phyloP scores from a whole-genome alignment of 1,140 invertebrate species.

The Euura lappo region DNA sequence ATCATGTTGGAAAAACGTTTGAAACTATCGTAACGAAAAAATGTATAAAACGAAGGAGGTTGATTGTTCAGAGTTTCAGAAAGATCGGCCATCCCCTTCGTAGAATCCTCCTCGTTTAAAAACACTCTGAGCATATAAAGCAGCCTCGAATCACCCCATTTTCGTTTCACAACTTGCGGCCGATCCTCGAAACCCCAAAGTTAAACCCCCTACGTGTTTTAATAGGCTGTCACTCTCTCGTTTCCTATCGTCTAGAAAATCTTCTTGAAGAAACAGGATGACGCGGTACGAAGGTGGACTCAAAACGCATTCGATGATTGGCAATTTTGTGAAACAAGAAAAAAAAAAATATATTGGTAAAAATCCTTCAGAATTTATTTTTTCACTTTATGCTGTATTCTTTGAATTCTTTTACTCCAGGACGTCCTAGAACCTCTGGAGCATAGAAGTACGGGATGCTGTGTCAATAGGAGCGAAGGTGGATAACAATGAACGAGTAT shows the following conservation, averaged over 20 bases:
- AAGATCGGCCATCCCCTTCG: no score
- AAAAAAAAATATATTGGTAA: no score
- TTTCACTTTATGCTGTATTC: neutral
- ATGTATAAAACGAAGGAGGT: no score
- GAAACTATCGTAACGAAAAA: no score
- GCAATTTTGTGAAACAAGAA: neutral
- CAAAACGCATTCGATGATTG: neutral
- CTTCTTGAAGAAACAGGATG: neutral
- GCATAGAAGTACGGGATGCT: neutral
- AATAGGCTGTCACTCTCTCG: conserved; percentile 6
- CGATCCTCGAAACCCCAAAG: neutral
- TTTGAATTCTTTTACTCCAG: neutral
- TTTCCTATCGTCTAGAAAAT: neutral
- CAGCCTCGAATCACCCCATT: conserved; percentile 1
- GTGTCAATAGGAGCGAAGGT: conserved; percentile 1
- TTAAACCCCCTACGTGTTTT: neutral
- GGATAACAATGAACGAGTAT: conserved; percentile 3
- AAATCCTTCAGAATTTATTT: neutral
- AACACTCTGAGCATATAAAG: conserved; percentile 1
- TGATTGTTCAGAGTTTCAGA: no score
- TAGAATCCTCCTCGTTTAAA: neutral
- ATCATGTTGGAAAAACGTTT: no score
- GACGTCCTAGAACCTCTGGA: no score
- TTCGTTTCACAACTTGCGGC: conserved; percentile 1
- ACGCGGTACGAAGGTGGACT: neutral